A percentile compares a stretch with the other conserved stretches of the same genome.
phyloP scores from a whole-genome alignment of 2,888 invertebrate genomes.

The Drosophila paramelanica region DNA sequence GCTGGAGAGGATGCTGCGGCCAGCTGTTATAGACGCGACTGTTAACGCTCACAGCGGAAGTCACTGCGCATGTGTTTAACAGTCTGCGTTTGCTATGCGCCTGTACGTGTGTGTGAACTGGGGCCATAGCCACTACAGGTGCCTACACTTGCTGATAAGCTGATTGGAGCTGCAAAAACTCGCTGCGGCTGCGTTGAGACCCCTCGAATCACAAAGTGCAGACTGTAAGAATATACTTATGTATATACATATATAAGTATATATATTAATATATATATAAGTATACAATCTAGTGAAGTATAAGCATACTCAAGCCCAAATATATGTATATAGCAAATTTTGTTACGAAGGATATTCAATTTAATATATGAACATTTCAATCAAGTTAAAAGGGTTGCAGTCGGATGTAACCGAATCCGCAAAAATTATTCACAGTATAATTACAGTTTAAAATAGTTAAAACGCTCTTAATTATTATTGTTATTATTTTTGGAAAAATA shows the following conservation, averaged over 20 bases:
- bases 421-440: too few species aligned
- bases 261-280: too few species aligned
- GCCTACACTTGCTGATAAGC: conserved; percentile 50
- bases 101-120: conserved; percentile 6
- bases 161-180: conserved; percentile 44
- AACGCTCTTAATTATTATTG: too few species aligned
- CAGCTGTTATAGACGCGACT: conserved; percentile 22
- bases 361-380: too few species aligned
- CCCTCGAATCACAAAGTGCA: conserved; percentile 7
- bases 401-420: too few species aligned
- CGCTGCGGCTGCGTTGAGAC: conserved; percentile 21
- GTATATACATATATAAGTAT: neutral
- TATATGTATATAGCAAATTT: too few species aligned
- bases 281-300: too few species aligned
- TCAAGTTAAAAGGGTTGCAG: too few species aligned
- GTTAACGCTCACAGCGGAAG: conserved; percentile 28
- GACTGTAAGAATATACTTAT: conserved; percentile 3
- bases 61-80: conserved; percentile 37
- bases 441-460: too few species aligned
- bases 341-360: too few species aligned
- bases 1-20: conserved; percentile 10
- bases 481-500: too few species aligned
- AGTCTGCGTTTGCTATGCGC: conserved; percentile 30
- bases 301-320: too few species aligned
- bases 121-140: conserved; percentile 14